Base-by-base conservation (phyloP, 2,113 vertebrate genomes). In the Stigmatopora argus region DNA sequence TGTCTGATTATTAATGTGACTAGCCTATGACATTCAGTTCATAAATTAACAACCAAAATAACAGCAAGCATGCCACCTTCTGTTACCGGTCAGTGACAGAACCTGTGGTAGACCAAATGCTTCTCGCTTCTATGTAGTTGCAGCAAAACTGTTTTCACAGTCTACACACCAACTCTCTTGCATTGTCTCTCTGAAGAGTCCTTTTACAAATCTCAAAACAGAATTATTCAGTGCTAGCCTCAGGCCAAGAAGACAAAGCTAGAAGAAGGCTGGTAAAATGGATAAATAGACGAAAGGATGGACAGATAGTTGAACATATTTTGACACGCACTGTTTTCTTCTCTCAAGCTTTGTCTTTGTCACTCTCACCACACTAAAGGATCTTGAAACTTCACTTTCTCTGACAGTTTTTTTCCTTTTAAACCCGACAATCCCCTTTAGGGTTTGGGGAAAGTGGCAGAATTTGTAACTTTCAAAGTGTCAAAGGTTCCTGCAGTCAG, bases 141-240 rank as follows among this genome's bases (percentile, higher is more conserved):
- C 17, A 13, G 18, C 19, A 80, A 79, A 77, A 58, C 72, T 76
- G 67, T 82, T 86, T 80, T 83, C 78, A 76, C 82, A 85, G 78
- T 69, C 69, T 62, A 52, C 70, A 60, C 68, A 62, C 79, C 81
- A 75, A 84, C 69, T 82, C 74, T 66, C 58, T 48, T 31, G 26
- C 26, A 3, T 31, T 31, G 23, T n/a, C 34, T 64, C 47, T n/a
- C 63, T 51, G 26, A 4, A 17, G 41, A 44, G 66, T 80, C 68
- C 74, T 83, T 77, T 73, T 67, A 71, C 73, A 84, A 84, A 86
- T 83, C 82, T 87, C 82, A 87, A 86, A 31, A 87, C 79, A 83
- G 86, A 89, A 87, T 89, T 78, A 88, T 88, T 87, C 83, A 88
- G 78, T 71, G 64, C 69, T 78, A 0, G 78, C 83, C 84, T 0